Base-by-base conservation (phyloP, 2,797 vertebrate species). In the Helostoma temminkii region DNA sequence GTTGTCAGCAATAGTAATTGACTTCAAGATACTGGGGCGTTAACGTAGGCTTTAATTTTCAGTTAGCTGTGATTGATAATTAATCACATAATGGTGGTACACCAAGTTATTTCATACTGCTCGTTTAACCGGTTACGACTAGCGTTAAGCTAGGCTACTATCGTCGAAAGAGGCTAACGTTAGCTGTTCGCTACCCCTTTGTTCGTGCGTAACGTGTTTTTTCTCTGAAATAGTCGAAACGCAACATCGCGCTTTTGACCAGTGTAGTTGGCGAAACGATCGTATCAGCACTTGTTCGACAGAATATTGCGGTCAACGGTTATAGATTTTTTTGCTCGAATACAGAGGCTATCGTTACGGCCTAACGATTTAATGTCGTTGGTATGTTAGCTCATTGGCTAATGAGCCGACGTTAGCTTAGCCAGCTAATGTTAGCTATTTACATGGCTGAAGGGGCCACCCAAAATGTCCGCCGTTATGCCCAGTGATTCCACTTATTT, bases 381-480 rank as follows among this genome's bases (percentile, higher is more conserved):
- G 55, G 36, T n/a, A n/a, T n/a, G n/a, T n/a, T 66, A 71, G 46
- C 41, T 49, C 32, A 16, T 6, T 47, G 34, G 80, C 72, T 82
- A 81, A 63, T 48, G 11, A 64, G 43, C 77, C 80, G 68, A 48
- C 5, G 16, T 43, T 88, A 88, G 89, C 85, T 39, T 50, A 68
- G 66, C 49, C 18, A 25, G 82, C 74, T 79, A 80, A 28, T 48
- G 45, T 36, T 56, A 54, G 85, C 76, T 88, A 80, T 84, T 82
- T 88, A 84, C 86, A 81, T 74, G 86, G 88, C 79, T 78, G 82
- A 67, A 71, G 69, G 70, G 76, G 82, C 65, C 78, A 79, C 80
- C 82, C 89, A 95, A 95, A 94, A 95, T 95, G 94, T 95, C 94
- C 91, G 94, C 94, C 93, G 71, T 53, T 19, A 18, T 4, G 2